Evolutionary conservation across 2,888 invertebrate species (phyloP), one percentile per base, ranked within the genome.

Genomic region (Nymphalis c-album): DNA sequence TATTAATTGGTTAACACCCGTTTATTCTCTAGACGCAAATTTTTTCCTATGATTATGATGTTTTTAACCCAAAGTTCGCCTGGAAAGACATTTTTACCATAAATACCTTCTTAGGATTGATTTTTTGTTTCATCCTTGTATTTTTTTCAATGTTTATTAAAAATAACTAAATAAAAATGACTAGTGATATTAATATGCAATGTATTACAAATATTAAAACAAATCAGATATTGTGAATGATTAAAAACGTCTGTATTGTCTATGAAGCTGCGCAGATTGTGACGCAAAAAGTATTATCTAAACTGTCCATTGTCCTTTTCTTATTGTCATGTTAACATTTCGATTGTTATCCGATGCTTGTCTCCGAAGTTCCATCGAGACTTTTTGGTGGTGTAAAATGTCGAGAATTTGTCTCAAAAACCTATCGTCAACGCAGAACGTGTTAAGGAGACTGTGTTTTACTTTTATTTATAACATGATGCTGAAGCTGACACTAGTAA

Each of bases 271-370:
- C 68, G 71, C 69, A 63, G 60, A 47, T 55, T 60, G 61, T 45
- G n/a, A 22, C 46, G 61, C 67, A 55, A 70, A 71, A 73, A 71
- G 70, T 72, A 75, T 67, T 70, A 71, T 60, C 60, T 68, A 72
- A 66, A 67, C 59, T 64, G 69, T 70, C 71, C 69, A 69, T 71
- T 74, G 64, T 76, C 78, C 70, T 80, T 81, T 80, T 73, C 68
- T 85, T 87, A 74, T 82, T 78, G 73, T 78, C 75, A 79, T 86
- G 84, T 85, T 85, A 83, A 84, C 84, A 85, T 85, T 87, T 85
- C 88, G 88, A 89, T 90, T 88, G 87, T 88, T 86, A 86, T 88
- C 86, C 78, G 80, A 80, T 76, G 80, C 76, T 78, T 80, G 82
- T 83, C 79, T 68, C 74, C 65, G 67, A 72, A 71, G 46, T 46